Base-by-base conservation (phyloP, 2,797 vertebrate genomes). In the Falco peregrinus region DNA sequence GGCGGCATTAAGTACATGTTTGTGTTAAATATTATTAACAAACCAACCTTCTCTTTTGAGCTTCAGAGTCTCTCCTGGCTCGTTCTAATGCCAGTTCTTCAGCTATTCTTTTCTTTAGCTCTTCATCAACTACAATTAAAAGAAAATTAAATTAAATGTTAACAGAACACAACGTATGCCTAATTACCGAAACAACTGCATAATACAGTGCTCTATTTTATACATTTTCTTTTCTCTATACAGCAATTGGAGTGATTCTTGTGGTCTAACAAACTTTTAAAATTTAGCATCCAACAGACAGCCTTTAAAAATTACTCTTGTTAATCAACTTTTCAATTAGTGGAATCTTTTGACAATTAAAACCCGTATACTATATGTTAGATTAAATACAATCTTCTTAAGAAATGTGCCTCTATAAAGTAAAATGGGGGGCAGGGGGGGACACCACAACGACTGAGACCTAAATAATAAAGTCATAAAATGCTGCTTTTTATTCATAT, bases 101-200 rank as follows among this genome's bases (percentile, higher is more conserved):
- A 15, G 98, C 98, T 94, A 99, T 99, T 98, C 98, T 99, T 98
- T 97, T 99, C 97, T 98, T 99, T 84, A 99, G 97, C 75, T 99
- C 98, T 90, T 99, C 98, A 96, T 99, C 98, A 95, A 98, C 99
- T 99, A 95, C 37, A 97, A 97, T 87, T 79, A 89, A 71, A 59
- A 91, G 77, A 82, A 48, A 96, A 82, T 57, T 17, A 57, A 93
- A 45, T 33, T 20, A 56, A 92, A 67, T 28, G 47, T 77, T 75
- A 84, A 43, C 13, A 63, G 25, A 91, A 84, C 12, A 82, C 59
- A 91, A 47, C 9, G 60, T 16, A 74, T 25, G 35, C 53, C 45
- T 47, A 67, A 81, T 75, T 78, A 88, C 43, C 87, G 56, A 15
- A 87, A 81, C 14, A 51, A 50, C 16, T 41, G 28, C n/a, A 9